A percentile compares a stretch with the other conserved stretches of the same genome.
Evolutionary conservation across 2,888 invertebrate species (phyloP).

Genomic region (Synergus laeviventris): DNA sequence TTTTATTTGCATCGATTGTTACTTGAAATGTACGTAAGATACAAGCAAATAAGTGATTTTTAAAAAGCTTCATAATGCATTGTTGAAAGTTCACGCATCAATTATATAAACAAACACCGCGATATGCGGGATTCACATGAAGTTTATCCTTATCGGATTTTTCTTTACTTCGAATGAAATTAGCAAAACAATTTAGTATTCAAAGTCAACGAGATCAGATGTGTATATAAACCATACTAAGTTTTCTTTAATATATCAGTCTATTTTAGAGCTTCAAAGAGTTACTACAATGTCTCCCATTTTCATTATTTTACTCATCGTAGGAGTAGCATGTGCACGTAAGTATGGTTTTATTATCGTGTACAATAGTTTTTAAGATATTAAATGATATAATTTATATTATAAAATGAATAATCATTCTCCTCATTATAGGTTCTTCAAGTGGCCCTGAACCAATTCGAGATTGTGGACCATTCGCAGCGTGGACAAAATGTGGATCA

Average conservation of each 20-base stretch:
- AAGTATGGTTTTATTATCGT: neutral
- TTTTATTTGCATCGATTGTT: too few species aligned
- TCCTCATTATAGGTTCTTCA: neutral
- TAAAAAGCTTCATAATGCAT: too few species aligned
- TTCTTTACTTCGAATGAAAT: neutral
- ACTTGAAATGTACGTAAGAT: too few species aligned
- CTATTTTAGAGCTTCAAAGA: neutral
- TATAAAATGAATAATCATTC: neutral
- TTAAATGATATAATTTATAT: neutral
- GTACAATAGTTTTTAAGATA: neutral
- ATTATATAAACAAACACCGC: neutral
- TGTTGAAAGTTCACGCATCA: too few species aligned
- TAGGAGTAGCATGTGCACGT: neutral
- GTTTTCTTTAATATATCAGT: neutral
- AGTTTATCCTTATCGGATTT: neutral
- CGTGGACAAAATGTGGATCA: neutral
- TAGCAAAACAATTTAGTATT: neutral
- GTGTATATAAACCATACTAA: neutral
- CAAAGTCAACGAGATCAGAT: neutral
- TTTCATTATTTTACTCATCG: neutral
- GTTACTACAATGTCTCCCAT: too few species aligned
- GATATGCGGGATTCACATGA: neutral
- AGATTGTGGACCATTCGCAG: conserved; percentile 20
- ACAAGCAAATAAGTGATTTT: too few species aligned
- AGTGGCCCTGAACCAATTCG: neutral